Evolutionary conservation across 2,113 vertebrate genomes (phyloP).

Genomic region (Stictonetta naevosa): DNA sequence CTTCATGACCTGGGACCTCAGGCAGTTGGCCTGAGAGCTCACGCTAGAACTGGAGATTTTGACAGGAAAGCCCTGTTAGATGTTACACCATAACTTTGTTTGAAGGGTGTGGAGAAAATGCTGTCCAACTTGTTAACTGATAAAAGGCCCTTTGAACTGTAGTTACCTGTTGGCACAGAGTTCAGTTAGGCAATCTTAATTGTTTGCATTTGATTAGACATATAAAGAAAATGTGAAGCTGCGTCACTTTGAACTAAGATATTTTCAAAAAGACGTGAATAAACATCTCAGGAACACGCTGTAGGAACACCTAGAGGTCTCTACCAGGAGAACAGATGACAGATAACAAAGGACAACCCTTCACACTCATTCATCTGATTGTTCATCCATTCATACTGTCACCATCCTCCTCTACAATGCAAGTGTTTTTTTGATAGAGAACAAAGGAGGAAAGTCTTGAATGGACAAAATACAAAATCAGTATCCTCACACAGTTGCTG

Average conservation of each 20-base stretch:
- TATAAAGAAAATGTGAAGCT: conserved; percentile 51
- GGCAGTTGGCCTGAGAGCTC: neutral
- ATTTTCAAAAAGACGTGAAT: neutral
- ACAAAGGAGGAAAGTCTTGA: neutral
- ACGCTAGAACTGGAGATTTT: conserved; percentile 2
- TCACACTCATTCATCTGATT: neutral
- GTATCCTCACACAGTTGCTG: neutral
- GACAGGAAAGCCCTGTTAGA: conserved; percentile 27
- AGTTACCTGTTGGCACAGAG: conserved; percentile 56
- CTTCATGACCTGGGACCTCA: neutral
- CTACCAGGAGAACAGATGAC: neutral
- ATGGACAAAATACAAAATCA: neutral
- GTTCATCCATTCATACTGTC: neutral
- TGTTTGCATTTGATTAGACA: conserved; percentile 66
- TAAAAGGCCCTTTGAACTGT: conserved; percentile 61
- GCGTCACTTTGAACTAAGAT: conserved; percentile 26
- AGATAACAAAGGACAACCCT: neutral
- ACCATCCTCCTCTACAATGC: neutral
- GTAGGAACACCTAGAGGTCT: neutral
- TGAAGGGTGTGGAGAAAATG: conserved; percentile 56
- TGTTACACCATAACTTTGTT: conserved; percentile 45
- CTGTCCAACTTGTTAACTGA: conserved; percentile 39
- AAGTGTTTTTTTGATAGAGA: neutral
- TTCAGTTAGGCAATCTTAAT: conserved; percentile 56
- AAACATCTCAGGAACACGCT: conserved; percentile 3